Evolutionary conservation across 2,797 vertebrate species (phyloP).

Genomic region (Anolis apletophallus): DNA sequence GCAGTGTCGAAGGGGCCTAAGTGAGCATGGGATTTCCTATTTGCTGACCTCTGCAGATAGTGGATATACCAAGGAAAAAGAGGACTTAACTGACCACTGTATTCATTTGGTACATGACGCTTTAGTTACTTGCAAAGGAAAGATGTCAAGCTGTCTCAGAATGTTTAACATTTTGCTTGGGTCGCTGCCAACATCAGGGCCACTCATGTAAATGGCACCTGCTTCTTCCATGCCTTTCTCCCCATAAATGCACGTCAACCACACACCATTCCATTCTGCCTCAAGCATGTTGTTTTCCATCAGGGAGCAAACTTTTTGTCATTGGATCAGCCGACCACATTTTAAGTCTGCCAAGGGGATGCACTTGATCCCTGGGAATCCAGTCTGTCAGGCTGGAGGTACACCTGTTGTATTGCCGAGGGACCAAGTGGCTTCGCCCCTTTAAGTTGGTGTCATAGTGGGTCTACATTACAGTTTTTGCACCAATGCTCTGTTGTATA

Average conservation of each 20-base stretch:
- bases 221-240: background rate
- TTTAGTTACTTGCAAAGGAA: background rate
- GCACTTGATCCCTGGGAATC: constrained; percentile 20
- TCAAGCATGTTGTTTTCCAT: constrained; percentile 14
- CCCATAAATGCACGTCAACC: background rate
- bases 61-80: background rate
- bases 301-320: background rate
- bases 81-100: no score
- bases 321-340: constrained; percentile 12
- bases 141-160: background rate
- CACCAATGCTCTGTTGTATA: background rate
- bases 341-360: constrained; percentile 25
- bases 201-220: background rate
- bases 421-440: background rate
- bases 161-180: background rate
- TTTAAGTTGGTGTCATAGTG: background rate
- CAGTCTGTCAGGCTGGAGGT: constrained; percentile 4
- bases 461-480: background rate
- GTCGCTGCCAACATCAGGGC: background rate
- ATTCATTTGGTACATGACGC: no score
- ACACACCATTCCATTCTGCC: constrained; percentile 7
- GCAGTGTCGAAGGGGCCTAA: background rate
- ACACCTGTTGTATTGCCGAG: background rate
- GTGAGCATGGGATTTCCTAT: background rate
- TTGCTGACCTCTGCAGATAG: background rate